Evolutionary conservation across 2,888 invertebrate species (phyloP), one percentile per base, ranked within the genome.

Genomic region (Tinea pellionella): DNA sequence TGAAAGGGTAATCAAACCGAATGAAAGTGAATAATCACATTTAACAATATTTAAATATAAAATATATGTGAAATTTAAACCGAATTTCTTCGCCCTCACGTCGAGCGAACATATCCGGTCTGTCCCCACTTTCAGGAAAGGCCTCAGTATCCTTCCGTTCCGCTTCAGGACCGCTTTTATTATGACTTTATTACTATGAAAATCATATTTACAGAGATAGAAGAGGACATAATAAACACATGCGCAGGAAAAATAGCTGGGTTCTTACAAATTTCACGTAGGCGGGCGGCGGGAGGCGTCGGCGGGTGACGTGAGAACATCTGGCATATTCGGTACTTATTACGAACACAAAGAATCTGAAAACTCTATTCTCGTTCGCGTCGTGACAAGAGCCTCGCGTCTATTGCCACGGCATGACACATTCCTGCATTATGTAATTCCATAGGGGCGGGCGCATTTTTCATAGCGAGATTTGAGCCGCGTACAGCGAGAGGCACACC

Each of bases 161-260:
- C 42, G 41, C 78, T 77, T 79, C 64, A 78, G 77, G 68, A 42
- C 16, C n/a, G 41, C 11, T n/a, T 66, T 76, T 77, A 76, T 80
- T 78, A 76, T 69, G 72, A 75, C 80, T 80, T 80, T 80, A 82
- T 80, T 80, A 78, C 77, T 81, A 78, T 80, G 77, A 77, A 77
- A 80, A 80, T 80, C 79, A 80, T 82, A 81, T 80, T 80, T 78
- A 78, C 77, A 68, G 56, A 63, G 63, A 65, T 71, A 74, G 71
- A 73, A 74, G 74, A 74, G 73, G 72, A 71, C 77, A 74, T 78
- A 78, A 81, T 77, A 81, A 79, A 80, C 77, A 80, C 75, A 73
- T 73, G 75, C 73, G 73, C 70, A 69, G 74, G 70, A 75, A 75
- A 71, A 73, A 77, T 73, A 71, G 68, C 66, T 64, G 65, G 53